Evolutionary conservation across 35 echinoderm and acorn worm genomes (phyloP).

Genomic region (Ptychodera flava): DNA sequence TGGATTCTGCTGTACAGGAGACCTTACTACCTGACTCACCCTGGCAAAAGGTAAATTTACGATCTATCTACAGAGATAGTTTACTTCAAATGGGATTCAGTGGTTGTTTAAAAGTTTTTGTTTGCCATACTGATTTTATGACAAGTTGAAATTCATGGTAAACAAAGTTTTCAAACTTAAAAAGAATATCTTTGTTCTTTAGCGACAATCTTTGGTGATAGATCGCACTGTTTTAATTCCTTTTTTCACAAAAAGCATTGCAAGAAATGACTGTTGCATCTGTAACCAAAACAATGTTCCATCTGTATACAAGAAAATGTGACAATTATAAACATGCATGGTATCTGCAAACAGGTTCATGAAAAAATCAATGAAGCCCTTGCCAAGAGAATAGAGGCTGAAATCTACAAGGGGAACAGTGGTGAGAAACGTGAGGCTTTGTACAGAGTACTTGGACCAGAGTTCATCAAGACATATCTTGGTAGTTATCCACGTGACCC

Average conservation of each 20-base stretch:
- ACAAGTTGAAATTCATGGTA: neutral
- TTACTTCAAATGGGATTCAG: neutral
- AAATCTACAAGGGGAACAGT: constrained; percentile 21
- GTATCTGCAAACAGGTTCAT: too few species aligned
- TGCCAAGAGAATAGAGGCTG: constrained; percentile 25
- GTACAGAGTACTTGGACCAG: constrained; percentile 42
- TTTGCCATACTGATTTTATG: neutral
- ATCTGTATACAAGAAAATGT: too few species aligned
- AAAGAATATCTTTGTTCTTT: neutral
- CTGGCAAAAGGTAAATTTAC: constrained; percentile 53
- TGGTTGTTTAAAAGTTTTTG: neutral
- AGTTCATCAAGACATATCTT: constrained; percentile 41
- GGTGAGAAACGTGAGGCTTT: constrained; percentile 36
- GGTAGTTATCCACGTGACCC: neutral
- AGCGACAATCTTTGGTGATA: neutral
- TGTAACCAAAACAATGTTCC: too few species aligned
- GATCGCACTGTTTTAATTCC: too few species aligned
- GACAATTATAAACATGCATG: too few species aligned
- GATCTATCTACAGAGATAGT: neutral
- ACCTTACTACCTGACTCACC: constrained; percentile 64
- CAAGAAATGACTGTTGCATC: too few species aligned
- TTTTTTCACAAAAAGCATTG: too few species aligned
- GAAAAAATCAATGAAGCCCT: constrained; percentile 14
- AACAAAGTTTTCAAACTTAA: neutral
- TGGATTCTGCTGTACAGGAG: constrained; percentile 64